phyloP scores from a whole-genome alignment of 2,797 vertebrate genomes.

The Phataginus tetradactyla region DNA sequence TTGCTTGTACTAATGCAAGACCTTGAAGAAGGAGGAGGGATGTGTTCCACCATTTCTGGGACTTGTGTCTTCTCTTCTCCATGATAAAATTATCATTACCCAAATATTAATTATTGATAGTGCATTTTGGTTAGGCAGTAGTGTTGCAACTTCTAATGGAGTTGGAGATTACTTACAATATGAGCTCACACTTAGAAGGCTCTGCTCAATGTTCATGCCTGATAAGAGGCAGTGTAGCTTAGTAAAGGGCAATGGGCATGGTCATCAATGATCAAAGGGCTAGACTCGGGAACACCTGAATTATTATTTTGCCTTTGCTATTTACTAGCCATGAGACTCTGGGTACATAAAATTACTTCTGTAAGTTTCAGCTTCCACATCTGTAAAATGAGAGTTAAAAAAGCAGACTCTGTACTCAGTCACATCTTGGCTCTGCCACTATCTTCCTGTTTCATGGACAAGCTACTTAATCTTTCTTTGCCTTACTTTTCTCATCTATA shows the following conservation, averaged over 20 bases:
- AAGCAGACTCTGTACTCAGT: background rate
- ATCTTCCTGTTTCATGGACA: background rate
- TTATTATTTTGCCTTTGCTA: background rate
- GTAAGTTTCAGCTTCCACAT: background rate
- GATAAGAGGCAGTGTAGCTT: background rate
- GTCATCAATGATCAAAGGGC: background rate
- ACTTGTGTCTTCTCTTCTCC: background rate
- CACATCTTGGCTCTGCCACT: background rate
- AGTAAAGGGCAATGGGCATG: background rate
- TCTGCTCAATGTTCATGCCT: background rate
- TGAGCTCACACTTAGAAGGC: background rate
- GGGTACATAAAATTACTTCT: background rate
- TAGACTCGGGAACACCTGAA: background rate
- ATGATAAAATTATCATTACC: constrained; percentile 30
- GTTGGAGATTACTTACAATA: background rate
- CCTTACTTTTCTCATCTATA: constrained; percentile 8
- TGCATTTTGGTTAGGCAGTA: constrained; percentile 44
- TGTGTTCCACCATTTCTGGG: background rate
- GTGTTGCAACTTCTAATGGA: constrained; percentile 13
- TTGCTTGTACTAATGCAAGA: background rate
- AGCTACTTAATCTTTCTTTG: background rate
- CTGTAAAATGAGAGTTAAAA: background rate
- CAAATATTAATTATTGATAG: constrained; percentile 59
- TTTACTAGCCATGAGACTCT: background rate
- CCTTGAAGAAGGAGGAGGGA: background rate